These are phyloP conservation scores for Amphibalanus amphitrite DNA, from an alignment of 1,140 invertebrate species.

Conservation along the genomic window DNA sequence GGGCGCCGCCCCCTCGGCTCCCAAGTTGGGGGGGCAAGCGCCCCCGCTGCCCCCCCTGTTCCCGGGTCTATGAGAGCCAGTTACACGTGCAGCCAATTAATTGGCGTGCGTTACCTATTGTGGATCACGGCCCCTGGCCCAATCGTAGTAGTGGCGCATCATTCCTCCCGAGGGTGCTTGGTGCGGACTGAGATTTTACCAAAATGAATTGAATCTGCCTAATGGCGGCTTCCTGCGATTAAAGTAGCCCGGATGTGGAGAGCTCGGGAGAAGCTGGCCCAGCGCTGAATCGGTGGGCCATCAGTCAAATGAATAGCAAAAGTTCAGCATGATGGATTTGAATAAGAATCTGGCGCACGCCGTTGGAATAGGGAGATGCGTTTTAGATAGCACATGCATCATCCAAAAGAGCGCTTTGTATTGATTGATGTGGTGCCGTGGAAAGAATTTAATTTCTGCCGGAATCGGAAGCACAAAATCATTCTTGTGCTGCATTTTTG, in stretches of 20 bases:
- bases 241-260: not conserved
- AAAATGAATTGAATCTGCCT: slow-evolving; percentile 1
- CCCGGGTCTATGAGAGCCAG: no score
- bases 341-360: not conserved
- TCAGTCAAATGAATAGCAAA: slow-evolving; percentile 1
- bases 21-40: no score
- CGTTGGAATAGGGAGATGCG: not conserved
- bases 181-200: not conserved
- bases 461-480: not conserved
- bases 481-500: not conserved
- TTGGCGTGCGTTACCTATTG: no score
- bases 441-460: slow-evolving; percentile 1
- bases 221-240: not conserved
- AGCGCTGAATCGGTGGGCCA: not conserved
- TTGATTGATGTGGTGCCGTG: not conserved
- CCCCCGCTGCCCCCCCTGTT: no score
- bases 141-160: not conserved
- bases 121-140: no score
- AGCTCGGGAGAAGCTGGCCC: not conserved
- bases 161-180: not conserved
- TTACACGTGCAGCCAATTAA: no score
- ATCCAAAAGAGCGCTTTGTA: not conserved
- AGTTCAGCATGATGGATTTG: not conserved
- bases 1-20: no score
- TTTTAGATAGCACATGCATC: not conserved